These are phyloP conservation scores for Acropora yongei DNA, from an alignment of 64 coral and sea anemone species.

Conservation along the genomic window DNA sequence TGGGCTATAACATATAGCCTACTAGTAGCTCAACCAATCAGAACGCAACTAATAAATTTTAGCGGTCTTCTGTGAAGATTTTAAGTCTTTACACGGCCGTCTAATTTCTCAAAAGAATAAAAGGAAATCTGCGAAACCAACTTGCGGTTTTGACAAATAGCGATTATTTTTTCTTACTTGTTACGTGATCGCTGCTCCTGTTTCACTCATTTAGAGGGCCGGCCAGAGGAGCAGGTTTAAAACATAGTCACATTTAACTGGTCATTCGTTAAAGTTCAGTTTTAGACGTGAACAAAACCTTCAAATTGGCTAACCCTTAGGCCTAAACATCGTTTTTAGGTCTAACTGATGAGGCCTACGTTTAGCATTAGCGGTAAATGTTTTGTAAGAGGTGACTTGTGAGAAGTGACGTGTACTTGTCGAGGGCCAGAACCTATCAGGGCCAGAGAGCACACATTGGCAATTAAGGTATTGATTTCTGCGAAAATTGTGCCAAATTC, in stretches of 20 bases:
- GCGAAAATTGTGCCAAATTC: neutral
- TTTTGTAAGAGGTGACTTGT: neutral
- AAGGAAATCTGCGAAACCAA: neutral
- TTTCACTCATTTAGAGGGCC: neutral
- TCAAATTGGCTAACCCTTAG: neutral
- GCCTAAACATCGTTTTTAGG: neutral
- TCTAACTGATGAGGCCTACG: neutral
- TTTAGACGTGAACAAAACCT: neutral
- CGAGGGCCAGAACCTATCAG: neutral
- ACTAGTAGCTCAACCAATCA: too few relatives aligned
- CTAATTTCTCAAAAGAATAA: neutral
- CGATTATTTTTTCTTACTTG: neutral
- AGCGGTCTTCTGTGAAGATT: neutral
- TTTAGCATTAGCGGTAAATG: neutral
- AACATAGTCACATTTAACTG: neutral
- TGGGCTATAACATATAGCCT: too few relatives aligned
- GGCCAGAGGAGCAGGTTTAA: neutral
- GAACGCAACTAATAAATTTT: neutral
- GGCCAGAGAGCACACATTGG: neutral
- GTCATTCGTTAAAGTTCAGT: neutral
- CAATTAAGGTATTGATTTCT: too few relatives aligned
- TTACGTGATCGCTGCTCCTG: neutral
- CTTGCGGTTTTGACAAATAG: neutral
- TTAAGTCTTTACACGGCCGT: neutral
- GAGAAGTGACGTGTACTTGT: neutral